A percentile compares a stretch with the other conserved stretches of the same genome.
Evolutionary conservation across 1,140 invertebrate species (phyloP).

Genomic region (Ephestia elutella): DNA sequence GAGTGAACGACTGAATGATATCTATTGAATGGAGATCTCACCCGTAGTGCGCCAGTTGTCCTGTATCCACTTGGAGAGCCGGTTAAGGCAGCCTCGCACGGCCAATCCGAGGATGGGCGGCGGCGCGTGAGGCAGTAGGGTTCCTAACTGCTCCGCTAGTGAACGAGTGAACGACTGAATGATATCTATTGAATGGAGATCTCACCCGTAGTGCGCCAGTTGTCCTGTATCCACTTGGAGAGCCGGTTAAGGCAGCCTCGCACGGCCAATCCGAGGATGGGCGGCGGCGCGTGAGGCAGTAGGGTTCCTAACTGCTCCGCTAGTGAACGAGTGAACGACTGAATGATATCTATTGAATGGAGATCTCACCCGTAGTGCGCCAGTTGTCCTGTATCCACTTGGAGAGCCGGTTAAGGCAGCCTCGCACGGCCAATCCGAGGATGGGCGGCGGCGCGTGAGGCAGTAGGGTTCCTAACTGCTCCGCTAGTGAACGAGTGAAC

Average conservation of each 20-base stretch:
- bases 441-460: slow-evolving; percentile 21
- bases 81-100: too few species aligned
- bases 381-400: slow-evolving; percentile 39
- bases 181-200: slow-evolving; percentile 1
- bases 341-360: neutral
- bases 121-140: slow-evolving; percentile 17
- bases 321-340: too few species aligned
- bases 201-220: slow-evolving; percentile 42
- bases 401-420: slow-evolving; percentile 22
- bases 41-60: too few species aligned
- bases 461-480: slow-evolving; percentile 13
- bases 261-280: too few species aligned
- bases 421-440: slow-evolving; percentile 18
- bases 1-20: too few species aligned
- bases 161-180: too few species aligned
- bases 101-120: too few species aligned
- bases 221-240: slow-evolving; percentile 29
- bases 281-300: slow-evolving; percentile 16
- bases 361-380: slow-evolving; percentile 35
- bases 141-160: neutral
- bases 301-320: slow-evolving; percentile 11
- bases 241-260: slow-evolving; percentile 28
- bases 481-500: too few species aligned
- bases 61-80: too few species aligned
- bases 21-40: neutral